Base-by-base conservation (phyloP, 2,797 vertebrate species). In the Labroides dimidiatus region DNA sequence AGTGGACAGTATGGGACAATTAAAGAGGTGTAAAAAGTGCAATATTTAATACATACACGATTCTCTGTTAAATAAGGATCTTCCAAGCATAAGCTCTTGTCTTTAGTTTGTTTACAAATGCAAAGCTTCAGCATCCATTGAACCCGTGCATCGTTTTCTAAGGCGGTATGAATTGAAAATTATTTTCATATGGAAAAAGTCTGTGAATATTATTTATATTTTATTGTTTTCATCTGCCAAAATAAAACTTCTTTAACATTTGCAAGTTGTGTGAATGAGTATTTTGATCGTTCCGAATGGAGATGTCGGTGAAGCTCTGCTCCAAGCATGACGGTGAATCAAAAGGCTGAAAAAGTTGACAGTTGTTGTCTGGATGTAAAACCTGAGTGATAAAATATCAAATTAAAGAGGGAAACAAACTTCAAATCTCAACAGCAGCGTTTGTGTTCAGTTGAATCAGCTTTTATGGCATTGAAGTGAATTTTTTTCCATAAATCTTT, bases 121-220 rank as follows among this genome's bases (percentile, higher is more conserved):
- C 72, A 55, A 64, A 33, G 30, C 72, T 30, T 68, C 59, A 73
- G 75, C 75, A 61, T 60, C 64, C 51, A 41, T 75, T 53, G 64
- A 48, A 75, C 47, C 66, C 69, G 75, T 74, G 54, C 61, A 64
- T 69, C 77, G 62, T 88, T 84, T 85, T 80, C 54, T 59, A 82
- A 82, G 70, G 64, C 48, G 42, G 56, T 72, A 82, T 79, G 80
- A 85, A 85, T 80, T 78, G 57, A 78, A 69, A 85, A 72, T 65
- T 91, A 92, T 93, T 94, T 93, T 93, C 89, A 88, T 91, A 89
- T 79, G 72, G 72, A 82, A 86, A 82, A 80, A 21, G 65, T 89
- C 72, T 81, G 76, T 91, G 77, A 90, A 90, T 92, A 86, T 92
- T 92, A 93, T 91, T 94, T 94, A 92, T 94, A 91, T 91, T 89